Evolutionary conservation across 2,888 invertebrate species (phyloP), one percentile per base, ranked within the genome.

Genomic region (Sarcophaga caerulescens): DNA sequence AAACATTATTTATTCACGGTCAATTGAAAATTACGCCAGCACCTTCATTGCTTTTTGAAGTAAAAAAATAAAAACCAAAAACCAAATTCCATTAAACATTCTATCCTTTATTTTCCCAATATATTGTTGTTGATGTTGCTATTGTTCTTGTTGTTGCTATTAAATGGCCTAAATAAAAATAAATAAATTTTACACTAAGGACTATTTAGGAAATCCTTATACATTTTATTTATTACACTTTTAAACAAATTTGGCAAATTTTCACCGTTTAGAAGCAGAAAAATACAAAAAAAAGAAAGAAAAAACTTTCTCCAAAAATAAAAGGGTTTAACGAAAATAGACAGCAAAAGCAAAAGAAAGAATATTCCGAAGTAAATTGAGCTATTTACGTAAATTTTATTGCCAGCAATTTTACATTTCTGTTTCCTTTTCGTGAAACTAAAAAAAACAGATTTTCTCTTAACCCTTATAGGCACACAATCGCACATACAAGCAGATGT

Each of bases 331-430:
- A 47, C 60, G 23, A 78, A 78, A 69, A 19, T 25, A 19, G 65
- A 4, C 2, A 65, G 25, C 57, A 45, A 60, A 3, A n/a, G 21
- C n/a, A 44, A 74, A 73, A 44, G 2, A n/a, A 17, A 88, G 89
- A 89, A 90, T 89, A 47, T 47, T 4, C 14, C 47, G 12, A 90
- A 91, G 89, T 89, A 90, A 91, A 92, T 92, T 90, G 90, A 89
- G 89, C 90, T 90, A 91, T 92, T 92, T 92, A 92, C 91, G 91
- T 90, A 92, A 91, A 92, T 91, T 91, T 91, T 91, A 91, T 91
- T 91, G 89, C 91, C 90, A 88, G 88, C 88, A 90, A 90, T 91
- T 91, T 92, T 89, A 90, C 88, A 90, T 89, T 90, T 90, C 35
- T 35, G 35, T 84, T 89, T 76, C 78, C 57, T 52, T 65, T 79